These are phyloP conservation scores for Hetaerina titia DNA, from an alignment of 2,888 invertebrate species.

Conservation along the genomic window DNA sequence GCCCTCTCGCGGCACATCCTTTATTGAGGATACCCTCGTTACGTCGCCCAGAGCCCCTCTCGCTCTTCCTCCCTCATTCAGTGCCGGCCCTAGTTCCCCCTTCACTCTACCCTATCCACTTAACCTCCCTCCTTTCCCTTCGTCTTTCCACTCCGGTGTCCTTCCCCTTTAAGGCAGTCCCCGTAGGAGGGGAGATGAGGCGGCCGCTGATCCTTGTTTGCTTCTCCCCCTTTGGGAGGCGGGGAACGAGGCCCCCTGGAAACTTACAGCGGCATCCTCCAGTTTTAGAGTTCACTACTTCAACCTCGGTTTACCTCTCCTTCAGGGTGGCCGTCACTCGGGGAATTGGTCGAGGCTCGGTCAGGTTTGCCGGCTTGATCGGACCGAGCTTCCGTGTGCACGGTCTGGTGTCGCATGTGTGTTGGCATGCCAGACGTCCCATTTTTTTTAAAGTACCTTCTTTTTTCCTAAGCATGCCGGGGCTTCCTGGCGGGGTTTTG, in stretches of 20 bases:
- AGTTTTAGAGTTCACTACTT: constrained; percentile 30
- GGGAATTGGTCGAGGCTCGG: no score
- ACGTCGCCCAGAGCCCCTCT: not conserved
- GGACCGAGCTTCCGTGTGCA: not conserved
- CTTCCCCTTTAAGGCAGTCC: constrained; percentile 22
- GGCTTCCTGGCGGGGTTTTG: no score
- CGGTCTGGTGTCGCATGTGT: no score
- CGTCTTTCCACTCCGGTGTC: not conserved
- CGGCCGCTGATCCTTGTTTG: constrained; percentile 37
- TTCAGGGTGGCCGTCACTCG: not conserved
- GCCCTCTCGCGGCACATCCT: not conserved
- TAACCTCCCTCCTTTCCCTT: not conserved
- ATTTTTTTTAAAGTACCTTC: no score
- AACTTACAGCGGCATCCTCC: constrained; percentile 17
- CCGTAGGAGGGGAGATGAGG: not conserved
- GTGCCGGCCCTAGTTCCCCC: not conserved
- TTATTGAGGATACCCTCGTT: not conserved
- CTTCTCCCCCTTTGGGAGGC: constrained; percentile 19
- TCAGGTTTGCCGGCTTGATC: not conserved
- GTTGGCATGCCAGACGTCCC: no score
- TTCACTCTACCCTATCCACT: not conserved
- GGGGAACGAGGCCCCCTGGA: constrained; percentile 6
- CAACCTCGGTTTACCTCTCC: constrained; percentile 41
- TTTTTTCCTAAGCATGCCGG: no score
- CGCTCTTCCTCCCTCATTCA: not conserved